A percentile compares a stretch with the other conserved stretches of the same genome.
phyloP scores from a whole-genome alignment of 2,888 invertebrate genomes.

The Athetis lepigone region DNA sequence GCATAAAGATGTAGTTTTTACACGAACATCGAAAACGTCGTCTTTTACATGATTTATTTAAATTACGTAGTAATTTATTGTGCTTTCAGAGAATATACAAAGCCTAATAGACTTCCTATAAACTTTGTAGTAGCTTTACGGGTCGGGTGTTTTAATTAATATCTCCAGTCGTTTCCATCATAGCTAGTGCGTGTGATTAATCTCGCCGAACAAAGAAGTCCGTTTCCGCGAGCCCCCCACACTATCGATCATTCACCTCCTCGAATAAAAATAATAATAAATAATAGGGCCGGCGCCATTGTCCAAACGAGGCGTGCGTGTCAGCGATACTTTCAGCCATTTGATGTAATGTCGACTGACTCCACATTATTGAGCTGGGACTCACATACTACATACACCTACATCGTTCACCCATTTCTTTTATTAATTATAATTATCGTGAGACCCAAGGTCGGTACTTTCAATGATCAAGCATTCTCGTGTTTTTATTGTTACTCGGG shows the following conservation, averaged over 20 bases:
- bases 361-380: conserved; percentile 64
- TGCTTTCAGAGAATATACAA: conserved; percentile 7
- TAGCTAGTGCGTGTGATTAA: conserved; percentile 85
- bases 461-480: conserved; percentile 53
- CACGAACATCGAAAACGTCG: conserved; percentile 5
- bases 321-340: conserved; percentile 80
- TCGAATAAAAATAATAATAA: conserved; percentile 89
- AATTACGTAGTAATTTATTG: conserved; percentile 9
- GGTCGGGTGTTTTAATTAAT: conserved; percentile 81
- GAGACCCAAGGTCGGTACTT: conserved; percentile 65
- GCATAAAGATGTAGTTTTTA: conserved; percentile 23
- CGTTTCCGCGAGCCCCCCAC: conserved; percentile 82
- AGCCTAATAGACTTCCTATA: conserved; percentile 20
- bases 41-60: conserved; percentile 19
- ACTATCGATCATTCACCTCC: conserved; percentile 87
- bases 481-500: conserved; percentile 48
- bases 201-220: conserved; percentile 87
- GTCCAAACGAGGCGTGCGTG: conserved; percentile 85
- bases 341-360: conserved; percentile 69
- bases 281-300: conserved; percentile 84
- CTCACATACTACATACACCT: conserved; percentile 42
- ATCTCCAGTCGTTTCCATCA: conserved; percentile 81
- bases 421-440: conserved; percentile 61
- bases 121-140: conserved; percentile 64
- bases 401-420: conserved; percentile 62